Evolutionary conservation across 2,888 invertebrate genomes (phyloP), one percentile per base, ranked within the genome.

Genomic region (Leptinotarsa haldemani): DNA sequence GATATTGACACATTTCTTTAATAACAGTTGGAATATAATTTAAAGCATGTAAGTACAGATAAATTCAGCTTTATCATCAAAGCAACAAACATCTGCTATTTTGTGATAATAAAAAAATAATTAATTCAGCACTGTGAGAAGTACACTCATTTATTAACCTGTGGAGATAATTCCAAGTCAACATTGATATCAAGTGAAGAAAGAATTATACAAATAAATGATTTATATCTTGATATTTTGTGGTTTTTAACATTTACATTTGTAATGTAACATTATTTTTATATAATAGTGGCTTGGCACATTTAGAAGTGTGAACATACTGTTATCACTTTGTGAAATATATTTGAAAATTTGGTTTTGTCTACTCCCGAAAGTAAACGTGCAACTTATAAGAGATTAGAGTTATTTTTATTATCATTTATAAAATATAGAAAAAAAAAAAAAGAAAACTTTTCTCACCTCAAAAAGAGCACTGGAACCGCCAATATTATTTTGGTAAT

Each of bases 401-500:
- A 40, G 30, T 2, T 1, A 9, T 40, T 40, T 40, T 40, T 9
- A 9, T 40, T 2, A 40, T 40, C 40, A 40, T 40, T 40, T 12
- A 40, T 40, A 12, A 0, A 15, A 48, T 48, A 48, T 2, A 15
- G 15, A 48, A 48, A 48, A 15, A 48, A 13, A 50, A 16, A 46
- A 40, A 70, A 46, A 3, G 3, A 47, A 65, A 50, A 5, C 1
- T 15, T 16, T 63, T 74, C 68, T 89, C 85, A 95, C 95, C 90
- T 96, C 93, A 77, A 97, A 89, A 40, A 98, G 89, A 77, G 93
- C 94, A 79, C 95, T 90, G 3, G 97, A 96, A 1, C 97, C 97
- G 15, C 92, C 91, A 66, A 97, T 92, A 88, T 98, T 98, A 81
- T 94, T 95, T 84, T 93, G 93, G 88, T 97, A 98, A 88, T 98